A percentile compares a stretch with the other conserved stretches of the same genome.
These are phyloP conservation scores for Drosophila flavopinicola DNA, from an alignment of 2,888 invertebrate genomes.

Conservation along the genomic window DNA sequence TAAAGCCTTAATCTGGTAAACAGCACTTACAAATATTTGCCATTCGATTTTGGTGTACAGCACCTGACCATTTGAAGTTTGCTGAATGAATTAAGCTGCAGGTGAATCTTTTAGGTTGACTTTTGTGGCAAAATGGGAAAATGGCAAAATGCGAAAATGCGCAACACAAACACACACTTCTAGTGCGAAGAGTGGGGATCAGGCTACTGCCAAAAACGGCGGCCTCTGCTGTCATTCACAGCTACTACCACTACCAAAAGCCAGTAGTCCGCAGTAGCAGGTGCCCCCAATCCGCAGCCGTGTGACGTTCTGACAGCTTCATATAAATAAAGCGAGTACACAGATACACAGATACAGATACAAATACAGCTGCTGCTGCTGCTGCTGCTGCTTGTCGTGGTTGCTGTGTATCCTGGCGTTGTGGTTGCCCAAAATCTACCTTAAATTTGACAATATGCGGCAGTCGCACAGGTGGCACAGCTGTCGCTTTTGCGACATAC, in stretches of 20 bases:
- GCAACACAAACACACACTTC: neutral
- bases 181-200: too few species aligned
- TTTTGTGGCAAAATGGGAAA: constrained; percentile 17
- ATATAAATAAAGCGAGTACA: constrained; percentile 68
- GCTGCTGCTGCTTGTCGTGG: constrained; percentile 27
- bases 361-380: constrained; percentile 15
- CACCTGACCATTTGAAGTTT: constrained; percentile 1
- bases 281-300: constrained; percentile 5
- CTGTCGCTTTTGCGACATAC: constrained; percentile 54
- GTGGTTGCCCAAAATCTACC: constrained; percentile 71
- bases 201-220: constrained; percentile 41
- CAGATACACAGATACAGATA: constrained; percentile 22
- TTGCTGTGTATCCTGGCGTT: constrained; percentile 34
- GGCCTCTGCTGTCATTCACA: constrained; percentile 67
- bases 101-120: constrained; percentile 24
- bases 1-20: too few species aligned
- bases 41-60: neutral
- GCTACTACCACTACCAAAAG: constrained; percentile 19
- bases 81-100: constrained; percentile 6
- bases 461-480: constrained; percentile 62
- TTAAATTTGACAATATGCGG: constrained; percentile 74
- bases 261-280: constrained; percentile 1
- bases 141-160: too few species aligned
- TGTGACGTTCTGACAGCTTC: constrained; percentile 66
- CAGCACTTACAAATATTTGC: neutral